These are phyloP conservation scores for Uloborus plumipes DNA, from an alignment of 2,888 invertebrate species.

Conservation along the genomic window DNA sequence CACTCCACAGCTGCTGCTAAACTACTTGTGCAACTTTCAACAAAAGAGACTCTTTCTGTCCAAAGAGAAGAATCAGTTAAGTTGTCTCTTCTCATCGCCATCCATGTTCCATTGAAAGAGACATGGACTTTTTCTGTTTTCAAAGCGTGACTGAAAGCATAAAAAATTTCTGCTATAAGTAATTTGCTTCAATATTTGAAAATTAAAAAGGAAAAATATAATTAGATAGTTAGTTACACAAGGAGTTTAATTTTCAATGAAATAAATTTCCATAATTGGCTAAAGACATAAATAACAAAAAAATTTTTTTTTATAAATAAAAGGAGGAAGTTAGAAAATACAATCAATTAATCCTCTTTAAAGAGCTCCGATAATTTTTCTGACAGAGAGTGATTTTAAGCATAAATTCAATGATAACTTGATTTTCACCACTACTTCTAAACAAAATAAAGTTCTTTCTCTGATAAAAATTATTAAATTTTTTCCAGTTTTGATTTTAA, in stretches of 20 bases:
- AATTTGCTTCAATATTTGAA: neutral
- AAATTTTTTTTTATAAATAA: neutral
- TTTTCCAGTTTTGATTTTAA: too few relatives aligned
- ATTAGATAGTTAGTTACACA: too few relatives aligned
- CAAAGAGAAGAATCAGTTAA: conserved; percentile 46
- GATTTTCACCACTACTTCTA: too few relatives aligned
- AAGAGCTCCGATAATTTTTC: too few relatives aligned
- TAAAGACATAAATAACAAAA: neutral
- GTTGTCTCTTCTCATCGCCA: conserved; percentile 60
- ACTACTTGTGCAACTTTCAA: conserved; percentile 47
- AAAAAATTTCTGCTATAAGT: neutral
- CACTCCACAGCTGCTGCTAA: conserved; percentile 57
- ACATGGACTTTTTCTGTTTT: conserved; percentile 49
- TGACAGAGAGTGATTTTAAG: too few relatives aligned
- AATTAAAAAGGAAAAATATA: neutral
- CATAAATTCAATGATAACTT: too few relatives aligned
- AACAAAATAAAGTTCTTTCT: too few relatives aligned
- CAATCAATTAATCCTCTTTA: neutral
- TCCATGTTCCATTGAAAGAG: conserved; percentile 62
- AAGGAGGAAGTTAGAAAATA: neutral
- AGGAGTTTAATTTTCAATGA: neutral
- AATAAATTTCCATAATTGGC: neutral
- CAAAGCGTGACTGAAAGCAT: conserved; percentile 43
- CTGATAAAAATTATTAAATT: too few relatives aligned
- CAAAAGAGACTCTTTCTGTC: conserved; percentile 57